Evolutionary conservation across 1,140 invertebrate species (phyloP), one percentile per base, ranked within the genome.

Genomic region (Daktulosphaira vitifoliae): DNA sequence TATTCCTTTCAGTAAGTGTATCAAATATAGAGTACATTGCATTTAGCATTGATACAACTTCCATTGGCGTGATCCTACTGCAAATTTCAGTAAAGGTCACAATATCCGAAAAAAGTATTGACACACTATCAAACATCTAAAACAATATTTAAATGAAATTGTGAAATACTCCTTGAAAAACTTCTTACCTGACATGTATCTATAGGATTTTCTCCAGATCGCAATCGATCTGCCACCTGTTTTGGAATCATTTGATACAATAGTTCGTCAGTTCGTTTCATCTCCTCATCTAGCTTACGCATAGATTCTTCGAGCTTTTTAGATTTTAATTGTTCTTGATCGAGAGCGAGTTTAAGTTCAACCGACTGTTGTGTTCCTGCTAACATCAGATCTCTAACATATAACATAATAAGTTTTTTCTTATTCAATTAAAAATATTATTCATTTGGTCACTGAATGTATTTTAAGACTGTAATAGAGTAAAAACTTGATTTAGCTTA

Each of bases 181-280:
- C 3, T 29, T 13, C 73, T 76, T 75, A 96, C 94, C 82, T 98
- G 89, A 75, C 92, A 97, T 23, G 94, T 97, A 69, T 93, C 89
- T 44, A 96, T 90, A 0, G 92, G 88, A 72, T 89, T 92, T 76
- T 95, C 92, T 23, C 96, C 95, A 59, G 87, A 87, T 66, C 94
- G 77, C 18, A 98, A 78, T 66, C 92, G 79, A 76, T 97, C 92
- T 0, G 94, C 93, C 1, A 96, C 92, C 74, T 92, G 88, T 76
- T 96, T 96, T 6, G 95, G 96, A 79, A 98, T 96, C 94, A 98
- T 97, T 78, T 98, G 95, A 76, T 98, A 98, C 0, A 98, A 76
- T 1, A 98, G 77, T 68, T 96, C 91, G 72, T 98, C 94, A 0
- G 95, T 98, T 65, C 92, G 80, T 71, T 87, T 87, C 92, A 96